Evolutionary conservation across 2,888 invertebrate genomes (phyloP), one percentile per base, ranked within the genome.

Genomic region (Cephalotes varians): DNA sequence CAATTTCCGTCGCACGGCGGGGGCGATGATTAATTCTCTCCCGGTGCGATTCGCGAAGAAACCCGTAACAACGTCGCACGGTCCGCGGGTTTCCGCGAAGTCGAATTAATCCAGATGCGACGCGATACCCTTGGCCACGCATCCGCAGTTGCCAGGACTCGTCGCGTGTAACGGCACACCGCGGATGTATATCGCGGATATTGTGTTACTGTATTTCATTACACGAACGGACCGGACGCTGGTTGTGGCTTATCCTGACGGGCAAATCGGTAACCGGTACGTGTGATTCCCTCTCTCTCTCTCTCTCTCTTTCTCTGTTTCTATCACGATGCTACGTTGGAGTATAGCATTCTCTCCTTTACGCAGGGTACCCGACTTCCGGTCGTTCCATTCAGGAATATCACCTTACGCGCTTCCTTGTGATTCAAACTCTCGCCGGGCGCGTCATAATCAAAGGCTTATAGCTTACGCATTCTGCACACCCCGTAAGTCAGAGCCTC

Each of bases 161-260:
- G 67, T 34, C 34, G 82, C 88, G 77, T 89, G 93, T 92, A 93
- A 93, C 85, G 87, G 81, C 90, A 93, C 90, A 93, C 93, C 90
- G 87, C 88, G 87, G 87, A 88, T 88, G 91, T 91, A 91, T 92
- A 92, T 92, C 91, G 90, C 90, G 91, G 92, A 93, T 93, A 93
- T 93, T 92, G 92, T 92, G 93, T 94, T 94, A 93, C 93, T 92
- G 91, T 93, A 93, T 94, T 93, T 93, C 93, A 93, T 93, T 93
- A 93, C 93, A 90, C 85, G 87, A 69, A 82, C 15, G 69, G 54
- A 71, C 91, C 91, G 92, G 92, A 92, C 89, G 91, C 88, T 84
- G 91, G 89, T 86, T 88, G 86, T 84, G 87, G 85, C 82, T 88
- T 90, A 90, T 90, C 90, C 88, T 86, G 87, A 60, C 83, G 77